Base-by-base conservation (phyloP, 2,888 invertebrate species). In the Monopis laevigella region DNA sequence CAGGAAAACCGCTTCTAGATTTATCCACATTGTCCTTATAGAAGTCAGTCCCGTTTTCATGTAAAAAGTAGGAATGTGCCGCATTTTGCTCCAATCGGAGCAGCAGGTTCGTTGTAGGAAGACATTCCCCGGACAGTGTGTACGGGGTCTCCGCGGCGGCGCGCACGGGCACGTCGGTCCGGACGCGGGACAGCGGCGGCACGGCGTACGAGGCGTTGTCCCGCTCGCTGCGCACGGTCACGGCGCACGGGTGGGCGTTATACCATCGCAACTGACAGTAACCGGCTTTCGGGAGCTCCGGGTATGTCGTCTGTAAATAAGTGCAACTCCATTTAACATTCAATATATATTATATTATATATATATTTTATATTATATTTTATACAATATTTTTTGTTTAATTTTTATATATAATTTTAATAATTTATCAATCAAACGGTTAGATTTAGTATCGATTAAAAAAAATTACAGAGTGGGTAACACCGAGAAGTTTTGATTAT, bases 261-360 rank as follows among this genome's bases (percentile, higher is more conserved):
- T 83, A 88, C 40, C 88, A 64, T 36, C 87, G 69, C 3, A 88
- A 47, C 62, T 88, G 87, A 1, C 82, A 81, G 12, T 67, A 52
- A 1, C 84, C 86, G 1, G 56, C 44, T 14, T 70, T 55, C 0
- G 88, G 87, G 6, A 86, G 51, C 10, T 81, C 59, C 0, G 87
- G 86, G 53, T 85, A 84, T 0, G 86, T 85, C 45, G 68, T 63
- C 85, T 86, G 64, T 7, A 71, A 65, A 41, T 48, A 41, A 46
- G 14, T 16, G n/a, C n/a, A n/a, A n/a, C n/a, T 28, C 12, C n/a
- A n/a, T n/a, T n/a, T n/a, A n/a, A n/a, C n/a, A n/a, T n/a, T n/a
- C n/a, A n/a, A n/a, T n/a, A n/a, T n/a, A n/a, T n/a, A n/a, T n/a
- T n/a, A n/a, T n/a, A n/a, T 24, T 24, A 24, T 24, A 24, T 24